A percentile compares a stretch with the other conserved stretches of the same genome.
These are phyloP conservation scores for Scleropages formosus DNA, from an alignment of 2,797 vertebrate genomes.

Conservation along the genomic window DNA sequence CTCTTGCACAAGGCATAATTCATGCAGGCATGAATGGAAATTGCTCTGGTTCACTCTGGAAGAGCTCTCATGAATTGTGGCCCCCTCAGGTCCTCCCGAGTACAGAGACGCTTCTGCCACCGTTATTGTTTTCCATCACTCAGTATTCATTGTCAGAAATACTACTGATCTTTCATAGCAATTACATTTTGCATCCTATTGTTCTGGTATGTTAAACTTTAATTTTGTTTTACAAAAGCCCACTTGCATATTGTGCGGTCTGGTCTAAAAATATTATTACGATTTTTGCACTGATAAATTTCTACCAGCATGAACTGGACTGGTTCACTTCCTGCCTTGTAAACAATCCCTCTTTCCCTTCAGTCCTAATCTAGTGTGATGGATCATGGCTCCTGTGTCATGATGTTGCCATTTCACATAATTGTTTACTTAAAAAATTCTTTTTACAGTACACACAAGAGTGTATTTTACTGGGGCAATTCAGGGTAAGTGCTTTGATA, in stretches of 20 bases:
- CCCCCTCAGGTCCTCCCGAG: neutral
- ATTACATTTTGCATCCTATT: neutral
- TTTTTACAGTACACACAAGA: too few relatives aligned
- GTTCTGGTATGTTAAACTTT: neutral
- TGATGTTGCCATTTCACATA: too few relatives aligned
- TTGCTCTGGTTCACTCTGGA: neutral
- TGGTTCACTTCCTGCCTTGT: too few relatives aligned
- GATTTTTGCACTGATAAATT: too few relatives aligned
- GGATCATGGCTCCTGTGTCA: too few relatives aligned
- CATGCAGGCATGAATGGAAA: slow-evolving; percentile 13
- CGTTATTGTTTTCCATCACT: slow-evolving; percentile 20
- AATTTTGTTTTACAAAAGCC: slow-evolving; percentile 8
- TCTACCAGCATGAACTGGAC: too few relatives aligned
- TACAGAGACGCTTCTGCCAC: neutral
- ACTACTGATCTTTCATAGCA: slow-evolving; percentile 1
- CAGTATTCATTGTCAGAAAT: neutral
- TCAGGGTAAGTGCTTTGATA: too few relatives aligned
- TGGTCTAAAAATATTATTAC: too few relatives aligned
- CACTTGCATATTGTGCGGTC: neutral
- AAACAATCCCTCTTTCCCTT: too few relatives aligned
- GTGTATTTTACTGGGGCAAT: too few relatives aligned
- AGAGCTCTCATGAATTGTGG: neutral
- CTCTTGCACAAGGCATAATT: slow-evolving; percentile 15
- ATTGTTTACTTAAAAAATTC: too few relatives aligned
- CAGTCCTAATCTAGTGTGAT: too few relatives aligned